A percentile compares a stretch with the other conserved stretches of the same genome.
phyloP scores from a whole-genome alignment of 2,888 invertebrate genomes.

The Xylota sylvarum region DNA sequence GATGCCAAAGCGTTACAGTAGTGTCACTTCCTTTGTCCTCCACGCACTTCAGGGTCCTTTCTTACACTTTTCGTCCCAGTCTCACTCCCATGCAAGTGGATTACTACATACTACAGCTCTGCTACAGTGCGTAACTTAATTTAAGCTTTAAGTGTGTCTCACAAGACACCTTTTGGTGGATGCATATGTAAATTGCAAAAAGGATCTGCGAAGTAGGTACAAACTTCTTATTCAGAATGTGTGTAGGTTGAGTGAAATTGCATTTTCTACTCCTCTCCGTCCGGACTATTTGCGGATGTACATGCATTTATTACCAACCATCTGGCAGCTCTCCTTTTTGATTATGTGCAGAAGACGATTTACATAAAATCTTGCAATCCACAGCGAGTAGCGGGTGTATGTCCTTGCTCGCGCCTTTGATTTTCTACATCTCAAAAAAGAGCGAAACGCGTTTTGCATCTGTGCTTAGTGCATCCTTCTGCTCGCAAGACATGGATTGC shows the following conservation, averaged over 20 bases:
- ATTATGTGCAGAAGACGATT: conserved; percentile 60
- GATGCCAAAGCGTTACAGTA: not conserved
- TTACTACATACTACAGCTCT: not conserved
- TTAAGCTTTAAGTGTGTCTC: conserved; percentile 25
- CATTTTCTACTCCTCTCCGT: not conserved
- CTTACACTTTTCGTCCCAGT: not conserved
- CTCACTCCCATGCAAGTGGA: not conserved
- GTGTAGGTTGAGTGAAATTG: conserved; percentile 27
- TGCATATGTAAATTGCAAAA: conserved; percentile 51
- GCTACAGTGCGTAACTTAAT: conserved; percentile 1
- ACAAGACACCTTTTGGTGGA: conserved; percentile 27
- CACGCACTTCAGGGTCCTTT: not conserved
- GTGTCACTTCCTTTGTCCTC: not conserved
- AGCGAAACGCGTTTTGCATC: conserved; percentile 44
- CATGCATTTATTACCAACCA: conserved; percentile 63
- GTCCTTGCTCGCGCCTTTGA: conserved; percentile 59
- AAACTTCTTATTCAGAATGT: conserved; percentile 12
- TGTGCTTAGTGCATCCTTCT: conserved; percentile 20
- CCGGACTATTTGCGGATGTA: conserved; percentile 21
- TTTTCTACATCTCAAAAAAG: conserved; percentile 24
- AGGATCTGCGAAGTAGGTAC: conserved; percentile 15
- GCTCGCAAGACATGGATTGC: conserved; percentile 63
- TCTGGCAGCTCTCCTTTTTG: conserved; percentile 53
- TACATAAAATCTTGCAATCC: conserved; percentile 57
- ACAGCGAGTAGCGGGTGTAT: not conserved